Evolutionary conservation across 2,113 vertebrate species (phyloP).

Genomic region (Ceratotherium simum): DNA sequence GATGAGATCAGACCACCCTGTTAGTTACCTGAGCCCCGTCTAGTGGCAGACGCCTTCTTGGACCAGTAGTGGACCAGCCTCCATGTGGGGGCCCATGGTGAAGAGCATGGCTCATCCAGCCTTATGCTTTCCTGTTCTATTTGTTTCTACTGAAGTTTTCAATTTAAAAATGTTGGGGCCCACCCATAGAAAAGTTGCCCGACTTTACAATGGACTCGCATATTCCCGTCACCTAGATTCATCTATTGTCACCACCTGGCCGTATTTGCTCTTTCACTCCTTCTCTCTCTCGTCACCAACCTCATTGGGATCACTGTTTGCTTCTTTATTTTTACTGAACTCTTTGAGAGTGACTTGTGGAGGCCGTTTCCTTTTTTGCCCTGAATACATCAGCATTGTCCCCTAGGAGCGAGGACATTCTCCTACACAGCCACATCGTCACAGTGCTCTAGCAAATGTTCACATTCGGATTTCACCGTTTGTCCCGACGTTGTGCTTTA

Average conservation of each 20-base stretch:
- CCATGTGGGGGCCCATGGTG: rapidly evolving
- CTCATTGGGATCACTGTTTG: neutral
- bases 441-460: rapidly evolving
- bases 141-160: neutral
- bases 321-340: neutral
- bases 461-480: neutral
- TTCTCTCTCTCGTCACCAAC: neutral
- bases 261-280: rapidly evolving
- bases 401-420: neutral
- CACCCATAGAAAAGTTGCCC: neutral
- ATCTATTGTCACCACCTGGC: rapidly evolving
- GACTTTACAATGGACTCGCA: too few relatives aligned
- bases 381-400: too few relatives aligned
- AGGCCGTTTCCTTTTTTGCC: neutral
- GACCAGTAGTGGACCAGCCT: neutral
- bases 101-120: too few relatives aligned
- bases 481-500: neutral
- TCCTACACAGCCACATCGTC: rapidly evolving
- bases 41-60: rapidly evolving
- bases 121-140: neutral
- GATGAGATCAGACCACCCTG: neutral
- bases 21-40: rapidly evolving
- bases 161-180: neutral
- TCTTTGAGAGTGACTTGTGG: neutral
- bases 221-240: neutral